Evolutionary conservation across 2,888 invertebrate species (phyloP), one percentile per base, ranked within the genome.

Genomic region (Hypomecis punctinalis): DNA sequence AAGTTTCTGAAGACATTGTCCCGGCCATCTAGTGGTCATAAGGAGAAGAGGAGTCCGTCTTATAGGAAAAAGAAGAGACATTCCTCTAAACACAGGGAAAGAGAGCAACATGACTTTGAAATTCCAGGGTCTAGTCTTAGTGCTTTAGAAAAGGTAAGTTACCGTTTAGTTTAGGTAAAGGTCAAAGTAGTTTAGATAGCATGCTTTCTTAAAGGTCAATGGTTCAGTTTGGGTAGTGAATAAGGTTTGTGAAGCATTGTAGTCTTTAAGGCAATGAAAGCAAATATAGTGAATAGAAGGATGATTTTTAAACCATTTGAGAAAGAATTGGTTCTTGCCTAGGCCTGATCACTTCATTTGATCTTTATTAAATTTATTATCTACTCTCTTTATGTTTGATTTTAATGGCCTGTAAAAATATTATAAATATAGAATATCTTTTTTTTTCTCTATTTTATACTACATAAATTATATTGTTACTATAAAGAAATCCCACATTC

Each of bases 101-200:
- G 88, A 65, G 92, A 93, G 64, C 78, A 91, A 46, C 88, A 92
- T 76, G 93, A 93, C 68, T 93, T 93, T 84, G 93, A 93, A 67
- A 82, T 93, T 59, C 93, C 93, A 2, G 91, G 91, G 0, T 93
- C 93, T 35, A 93, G 93, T 81, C 84, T 93, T 36, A 93, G 93
- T 83, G 93, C 93, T 63, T 82, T 93, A 67, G 93, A 93, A 76
- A 92, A 82, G 81, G 92, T 92, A 72, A 76, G 60, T 9, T 59
- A 39, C 11, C 10, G 37, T 55, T 35, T 3, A 11, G 9, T 55
- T 35, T n/a, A 42, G 55, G 47, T 57, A 54, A 55, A 63, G 43
- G 54, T 63, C 43, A 67, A 42, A 58, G 43, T 40, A 56, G 42
- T 54, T 42, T 9, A 56, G 46, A 45, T 42, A 53, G 37, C 11